These are phyloP conservation scores for Pavo muticus DNA, from an alignment of 2,113 vertebrate species.

Conservation along the genomic window DNA sequence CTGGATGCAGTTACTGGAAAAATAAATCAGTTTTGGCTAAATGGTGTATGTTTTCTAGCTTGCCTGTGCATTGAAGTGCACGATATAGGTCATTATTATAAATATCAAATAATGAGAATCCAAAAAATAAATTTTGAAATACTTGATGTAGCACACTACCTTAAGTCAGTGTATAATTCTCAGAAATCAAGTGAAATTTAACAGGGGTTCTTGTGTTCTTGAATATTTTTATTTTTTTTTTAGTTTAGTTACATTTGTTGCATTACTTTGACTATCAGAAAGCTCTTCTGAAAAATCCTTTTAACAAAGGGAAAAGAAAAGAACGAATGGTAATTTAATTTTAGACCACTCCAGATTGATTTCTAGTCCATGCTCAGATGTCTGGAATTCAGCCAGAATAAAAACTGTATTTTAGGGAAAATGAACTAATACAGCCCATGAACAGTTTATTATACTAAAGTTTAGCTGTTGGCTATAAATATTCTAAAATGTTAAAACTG, in stretches of 20 bases:
- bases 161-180: background rate
- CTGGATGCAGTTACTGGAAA: background rate
- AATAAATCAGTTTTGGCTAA: background rate
- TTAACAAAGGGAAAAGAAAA: background rate
- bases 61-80: background rate
- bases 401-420: constrained; percentile 18
- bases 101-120: background rate
- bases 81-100: background rate
- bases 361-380: constrained; percentile 1
- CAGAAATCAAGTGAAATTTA: background rate
- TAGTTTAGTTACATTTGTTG: background rate
- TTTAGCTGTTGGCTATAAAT: constrained; percentile 42
- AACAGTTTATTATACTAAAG: constrained; percentile 43
- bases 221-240: too few species aligned
- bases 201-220: background rate
- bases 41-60: background rate
- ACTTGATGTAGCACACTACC: background rate
- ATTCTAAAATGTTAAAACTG: constrained; percentile 33
- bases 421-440: background rate
- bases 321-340: background rate
- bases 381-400: constrained; percentile 30
- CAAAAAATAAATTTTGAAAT: background rate
- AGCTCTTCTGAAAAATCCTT: background rate
- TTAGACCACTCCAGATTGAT: constrained; percentile 22
- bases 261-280: background rate